Evolutionary conservation across 2,113 vertebrate genomes (phyloP).

Genomic region (Heterochromis multidens): DNA sequence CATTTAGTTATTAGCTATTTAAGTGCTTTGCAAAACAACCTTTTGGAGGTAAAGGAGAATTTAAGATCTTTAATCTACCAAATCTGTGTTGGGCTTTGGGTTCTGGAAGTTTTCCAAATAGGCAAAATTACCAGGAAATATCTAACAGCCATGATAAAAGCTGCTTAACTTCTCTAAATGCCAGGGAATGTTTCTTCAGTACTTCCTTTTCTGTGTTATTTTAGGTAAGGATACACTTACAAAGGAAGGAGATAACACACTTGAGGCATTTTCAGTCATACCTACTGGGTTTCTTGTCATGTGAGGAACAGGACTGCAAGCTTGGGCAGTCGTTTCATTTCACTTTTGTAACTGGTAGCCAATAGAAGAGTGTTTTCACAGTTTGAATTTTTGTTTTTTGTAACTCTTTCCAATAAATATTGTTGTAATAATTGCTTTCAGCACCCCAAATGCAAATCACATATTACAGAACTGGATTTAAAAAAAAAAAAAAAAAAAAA

Average conservation of each 20-base stretch:
- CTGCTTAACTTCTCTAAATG: background rate
- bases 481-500: too few relatives aligned
- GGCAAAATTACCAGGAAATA: background rate
- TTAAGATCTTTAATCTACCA: background rate
- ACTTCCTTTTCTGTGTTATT: background rate
- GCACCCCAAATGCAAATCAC: rapidly evolving
- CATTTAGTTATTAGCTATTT: background rate
- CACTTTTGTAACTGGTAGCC: background rate
- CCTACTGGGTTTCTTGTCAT: background rate
- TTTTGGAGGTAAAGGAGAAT: background rate
- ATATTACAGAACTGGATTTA: background rate
- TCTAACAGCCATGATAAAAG: background rate
- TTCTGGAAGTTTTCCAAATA: background rate
- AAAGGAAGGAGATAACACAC: background rate
- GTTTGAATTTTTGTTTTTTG: background rate
- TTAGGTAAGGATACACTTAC: background rate
- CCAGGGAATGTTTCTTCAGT: background rate
- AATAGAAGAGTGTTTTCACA: background rate
- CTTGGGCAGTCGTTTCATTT: background rate
- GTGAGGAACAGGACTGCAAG: background rate
- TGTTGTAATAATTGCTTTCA: background rate
- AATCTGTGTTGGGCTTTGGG: background rate
- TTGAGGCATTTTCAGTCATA: background rate
- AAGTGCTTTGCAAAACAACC: background rate
- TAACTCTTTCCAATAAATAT: background rate